These are phyloP conservation scores for Trichacis sp. DNA, from an alignment of 2,888 invertebrate genomes.

Conservation along the genomic window DNA sequence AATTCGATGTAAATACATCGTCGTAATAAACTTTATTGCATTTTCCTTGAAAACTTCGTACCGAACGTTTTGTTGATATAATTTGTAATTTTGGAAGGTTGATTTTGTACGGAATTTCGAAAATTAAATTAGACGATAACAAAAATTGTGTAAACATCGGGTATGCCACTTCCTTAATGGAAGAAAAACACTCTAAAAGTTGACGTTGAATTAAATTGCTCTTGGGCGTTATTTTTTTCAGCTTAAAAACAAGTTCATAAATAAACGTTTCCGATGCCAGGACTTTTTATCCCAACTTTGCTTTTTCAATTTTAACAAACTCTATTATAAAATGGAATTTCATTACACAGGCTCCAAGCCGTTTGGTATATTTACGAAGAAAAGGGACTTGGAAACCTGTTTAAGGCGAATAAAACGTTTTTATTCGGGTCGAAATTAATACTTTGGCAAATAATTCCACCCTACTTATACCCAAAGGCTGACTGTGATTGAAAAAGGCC, in stretches of 20 bases:
- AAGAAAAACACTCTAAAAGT: too few species aligned
- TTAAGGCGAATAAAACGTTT: neutral
- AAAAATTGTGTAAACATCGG: too few species aligned
- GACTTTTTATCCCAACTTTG: too few species aligned
- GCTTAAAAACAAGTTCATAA: neutral
- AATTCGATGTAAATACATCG: neutral
- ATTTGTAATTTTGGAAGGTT: neutral
- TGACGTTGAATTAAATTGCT: too few species aligned
- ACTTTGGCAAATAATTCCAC: conserved; percentile 3
- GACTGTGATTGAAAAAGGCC: conserved; percentile 2
- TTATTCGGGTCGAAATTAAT: neutral
- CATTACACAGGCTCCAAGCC: neutral
- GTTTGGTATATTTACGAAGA: neutral
- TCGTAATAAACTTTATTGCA: too few species aligned
- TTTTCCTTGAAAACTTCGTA: too few species aligned
- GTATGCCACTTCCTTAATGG: too few species aligned
- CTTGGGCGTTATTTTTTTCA: too few species aligned
- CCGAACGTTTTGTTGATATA: neutral
- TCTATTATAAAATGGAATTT: neutral
- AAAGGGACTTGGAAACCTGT: neutral
- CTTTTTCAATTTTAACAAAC: neutral
- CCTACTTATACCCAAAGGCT: neutral
- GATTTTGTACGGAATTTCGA: too few species aligned
- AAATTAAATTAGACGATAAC: too few species aligned
- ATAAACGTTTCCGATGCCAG: neutral